Conservation (phyloP, 2,113 vertebrate genomes). For the Chloebia gouldiae region DNA sequence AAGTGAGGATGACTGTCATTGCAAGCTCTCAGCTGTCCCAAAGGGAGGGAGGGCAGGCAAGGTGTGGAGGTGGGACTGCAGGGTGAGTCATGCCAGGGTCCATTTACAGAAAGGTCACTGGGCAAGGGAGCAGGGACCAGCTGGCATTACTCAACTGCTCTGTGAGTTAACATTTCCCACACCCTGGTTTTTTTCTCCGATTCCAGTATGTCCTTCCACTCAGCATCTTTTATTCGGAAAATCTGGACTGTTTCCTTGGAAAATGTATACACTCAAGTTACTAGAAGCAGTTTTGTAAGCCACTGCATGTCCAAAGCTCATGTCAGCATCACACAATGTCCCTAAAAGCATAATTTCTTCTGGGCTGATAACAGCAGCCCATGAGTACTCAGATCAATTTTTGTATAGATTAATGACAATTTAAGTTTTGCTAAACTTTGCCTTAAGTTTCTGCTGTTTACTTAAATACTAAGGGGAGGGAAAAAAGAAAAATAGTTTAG, state of each 20-base stretch:
- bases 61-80: background rate
- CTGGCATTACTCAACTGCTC: constrained; percentile 50
- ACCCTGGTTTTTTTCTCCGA: background rate
- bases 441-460: background rate
- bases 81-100: constrained; percentile 12
- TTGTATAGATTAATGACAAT: background rate
- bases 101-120: constrained; percentile 37
- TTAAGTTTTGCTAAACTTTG: background rate
- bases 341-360: background rate
- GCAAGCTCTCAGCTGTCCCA: background rate
- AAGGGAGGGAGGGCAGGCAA: background rate
- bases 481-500: background rate
- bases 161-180: constrained; percentile 56
- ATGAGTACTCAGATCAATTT: background rate
- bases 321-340: background rate
- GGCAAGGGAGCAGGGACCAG: constrained; percentile 7
- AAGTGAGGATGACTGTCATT: background rate
- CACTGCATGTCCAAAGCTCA: background rate
- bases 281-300: constrained; percentile 15
- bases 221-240: constrained; percentile 42
- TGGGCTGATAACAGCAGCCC: background rate
- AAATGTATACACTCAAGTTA: constrained; percentile 25
- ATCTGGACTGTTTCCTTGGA: background rate
- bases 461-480: background rate
- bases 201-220: constrained; percentile 18